Percentiles rank a stretch among this genome's conserved stretches.
phyloP scores from a whole-genome alignment of 1,140 invertebrate genomes.

The Eueides isabella region DNA sequence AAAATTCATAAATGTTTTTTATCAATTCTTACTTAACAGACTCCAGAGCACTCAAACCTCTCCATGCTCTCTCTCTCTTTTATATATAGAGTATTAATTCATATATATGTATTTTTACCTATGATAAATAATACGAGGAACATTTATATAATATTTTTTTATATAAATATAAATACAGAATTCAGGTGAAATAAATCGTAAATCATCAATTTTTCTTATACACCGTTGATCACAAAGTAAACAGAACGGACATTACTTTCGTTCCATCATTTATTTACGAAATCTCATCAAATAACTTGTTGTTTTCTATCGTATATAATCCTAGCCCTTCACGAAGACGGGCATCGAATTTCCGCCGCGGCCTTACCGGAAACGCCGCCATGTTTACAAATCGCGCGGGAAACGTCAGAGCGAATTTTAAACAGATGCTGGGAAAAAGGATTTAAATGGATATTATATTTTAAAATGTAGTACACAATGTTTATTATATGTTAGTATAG shows the following conservation, averaged over 20 bases:
- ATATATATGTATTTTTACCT: too few species aligned
- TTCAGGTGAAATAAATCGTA: background rate
- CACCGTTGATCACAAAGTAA: background rate
- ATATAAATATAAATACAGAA: background rate
- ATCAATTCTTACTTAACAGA: too few species aligned
- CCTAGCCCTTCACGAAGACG: slow-evolving; percentile 55
- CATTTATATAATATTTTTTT: too few species aligned
- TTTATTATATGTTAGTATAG: background rate
- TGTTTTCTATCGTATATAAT: slow-evolving; percentile 49
- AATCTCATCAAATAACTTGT: slow-evolving; percentile 40
- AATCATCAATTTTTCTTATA: background rate
- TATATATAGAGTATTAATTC: too few species aligned
- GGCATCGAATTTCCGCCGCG: slow-evolving; percentile 76
- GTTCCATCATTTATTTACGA: slow-evolving; percentile 33
- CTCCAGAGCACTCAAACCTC: too few species aligned
- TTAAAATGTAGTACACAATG: background rate
- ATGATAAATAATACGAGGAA: too few species aligned
- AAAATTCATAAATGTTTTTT: too few species aligned
- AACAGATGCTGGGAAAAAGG: slow-evolving; percentile 49
- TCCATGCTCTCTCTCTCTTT: too few species aligned
- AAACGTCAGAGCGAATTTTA: slow-evolving; percentile 73
- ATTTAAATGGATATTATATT: slow-evolving; percentile 15
- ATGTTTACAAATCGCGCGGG: slow-evolving; percentile 79
- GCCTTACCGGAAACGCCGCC: slow-evolving; percentile 73
- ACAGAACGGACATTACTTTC: slow-evolving; percentile 22